Conservation (phyloP, 2,797 vertebrate species). For the Columba guinea region DNA sequence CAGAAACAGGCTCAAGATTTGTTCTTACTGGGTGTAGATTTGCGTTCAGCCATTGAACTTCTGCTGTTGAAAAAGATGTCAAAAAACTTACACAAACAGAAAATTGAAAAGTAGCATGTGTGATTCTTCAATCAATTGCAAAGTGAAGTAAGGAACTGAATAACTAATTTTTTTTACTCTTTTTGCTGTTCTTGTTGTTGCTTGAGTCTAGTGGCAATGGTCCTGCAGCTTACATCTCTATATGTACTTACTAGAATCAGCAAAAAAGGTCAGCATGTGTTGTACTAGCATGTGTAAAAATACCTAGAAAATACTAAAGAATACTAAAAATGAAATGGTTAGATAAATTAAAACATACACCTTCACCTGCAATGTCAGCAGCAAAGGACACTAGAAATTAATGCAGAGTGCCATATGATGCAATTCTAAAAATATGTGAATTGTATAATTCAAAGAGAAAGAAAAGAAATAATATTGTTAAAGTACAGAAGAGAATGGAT, state of each 20-base stretch:
- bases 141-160: not conserved
- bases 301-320: not conserved
- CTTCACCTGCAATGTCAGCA: not conserved
- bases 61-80: not conserved
- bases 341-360: not conserved
- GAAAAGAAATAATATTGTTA: not conserved
- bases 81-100: not conserved
- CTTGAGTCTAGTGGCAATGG: not conserved
- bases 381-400: not conserved
- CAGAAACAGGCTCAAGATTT: not conserved
- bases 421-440: not conserved
- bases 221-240: not conserved
- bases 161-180: not conserved
- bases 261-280: not conserved
- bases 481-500: not conserved
- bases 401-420: not conserved
- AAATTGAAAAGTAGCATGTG: not conserved
- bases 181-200: not conserved
- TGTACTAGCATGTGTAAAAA: not conserved
- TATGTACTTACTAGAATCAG: not conserved
- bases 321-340: not conserved
- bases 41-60: not conserved
- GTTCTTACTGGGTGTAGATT: not conserved
- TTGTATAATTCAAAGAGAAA: not conserved
- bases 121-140: not conserved